Percentiles rank a stretch among this genome's conserved stretches.
phyloP scores from a whole-genome alignment of 2,797 vertebrate species.

The Zenarchopterus dispar region DNA sequence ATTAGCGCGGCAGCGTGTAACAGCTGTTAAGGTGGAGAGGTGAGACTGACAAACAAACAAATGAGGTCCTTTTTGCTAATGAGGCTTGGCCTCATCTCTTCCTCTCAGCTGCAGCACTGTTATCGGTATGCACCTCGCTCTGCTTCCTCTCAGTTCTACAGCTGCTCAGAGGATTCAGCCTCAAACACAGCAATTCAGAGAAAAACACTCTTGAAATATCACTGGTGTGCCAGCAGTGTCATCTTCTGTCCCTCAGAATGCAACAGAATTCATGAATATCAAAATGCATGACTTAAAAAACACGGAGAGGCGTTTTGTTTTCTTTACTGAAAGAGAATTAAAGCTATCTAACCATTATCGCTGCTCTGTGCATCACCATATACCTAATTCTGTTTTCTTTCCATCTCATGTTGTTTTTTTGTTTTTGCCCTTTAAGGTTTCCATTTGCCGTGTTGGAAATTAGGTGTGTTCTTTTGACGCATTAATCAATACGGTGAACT shows the following conservation, averaged over 20 bases:
- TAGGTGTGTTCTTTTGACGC: slow-evolving; percentile 44
- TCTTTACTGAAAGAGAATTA: slow-evolving; percentile 24
- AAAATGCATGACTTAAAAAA: slow-evolving; percentile 47
- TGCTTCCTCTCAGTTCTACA: slow-evolving; percentile 63
- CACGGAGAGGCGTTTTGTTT: slow-evolving; percentile 24
- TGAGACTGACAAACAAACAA: slow-evolving; percentile 67
- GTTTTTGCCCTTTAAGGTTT: slow-evolving; percentile 14
- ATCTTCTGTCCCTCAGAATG: slow-evolving; percentile 37
- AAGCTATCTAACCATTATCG: slow-evolving; percentile 6
- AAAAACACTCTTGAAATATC: slow-evolving; percentile 60
- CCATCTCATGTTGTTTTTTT: slow-evolving; percentile 24
- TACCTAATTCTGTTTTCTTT: slow-evolving; percentile 25
- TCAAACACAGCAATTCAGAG: slow-evolving; percentile 67
- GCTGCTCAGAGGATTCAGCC: slow-evolving; percentile 66
- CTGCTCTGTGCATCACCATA: slow-evolving; percentile 7
- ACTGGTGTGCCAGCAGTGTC: slow-evolving; percentile 48
- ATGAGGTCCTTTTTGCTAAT: slow-evolving; percentile 74
- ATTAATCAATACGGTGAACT: slow-evolving; percentile 54
- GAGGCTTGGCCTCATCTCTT: slow-evolving; percentile 51
- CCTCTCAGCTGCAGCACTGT: slow-evolving; percentile 65
- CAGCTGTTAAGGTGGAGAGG: slow-evolving; percentile 75
- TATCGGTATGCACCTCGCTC: slow-evolving; percentile 74
- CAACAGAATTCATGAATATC: slow-evolving; percentile 68
- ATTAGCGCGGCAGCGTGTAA: slow-evolving; percentile 56
- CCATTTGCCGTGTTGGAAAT: slow-evolving; percentile 42